Evolutionary conservation across 2,113 vertebrate species (phyloP).

Genomic region (Crotalus viridis): DNA sequence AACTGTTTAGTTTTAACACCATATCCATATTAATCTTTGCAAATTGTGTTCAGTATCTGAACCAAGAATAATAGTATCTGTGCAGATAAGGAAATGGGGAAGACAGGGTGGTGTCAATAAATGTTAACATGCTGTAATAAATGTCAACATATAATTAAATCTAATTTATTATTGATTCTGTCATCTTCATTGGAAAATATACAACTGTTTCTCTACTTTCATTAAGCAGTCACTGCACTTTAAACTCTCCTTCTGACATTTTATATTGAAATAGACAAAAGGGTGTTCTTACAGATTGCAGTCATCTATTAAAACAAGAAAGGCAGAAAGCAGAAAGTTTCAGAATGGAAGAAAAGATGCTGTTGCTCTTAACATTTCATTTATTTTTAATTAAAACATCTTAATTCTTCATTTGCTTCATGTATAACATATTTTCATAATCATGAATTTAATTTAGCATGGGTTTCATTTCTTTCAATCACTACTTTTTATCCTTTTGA

Average conservation of each 20-base stretch:
- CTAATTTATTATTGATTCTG: constrained; percentile 64
- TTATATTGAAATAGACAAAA: not conserved
- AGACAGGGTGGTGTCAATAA: constrained; percentile 48
- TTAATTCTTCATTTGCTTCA: not conserved
- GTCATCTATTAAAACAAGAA: not conserved
- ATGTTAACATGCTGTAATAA: constrained; percentile 67
- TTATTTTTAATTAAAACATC: not conserved
- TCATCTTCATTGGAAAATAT: constrained; percentile 63
- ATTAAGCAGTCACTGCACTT: constrained; percentile 22
- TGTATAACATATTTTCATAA: not conserved
- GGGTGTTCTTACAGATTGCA: not conserved
- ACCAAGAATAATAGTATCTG: constrained; percentile 31
- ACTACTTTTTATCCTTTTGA: not conserved
- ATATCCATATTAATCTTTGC: constrained; percentile 44
- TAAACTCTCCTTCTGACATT: not conserved
- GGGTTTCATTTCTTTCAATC: not conserved
- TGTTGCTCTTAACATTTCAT: not conserved
- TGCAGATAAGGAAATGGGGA: constrained; percentile 48
- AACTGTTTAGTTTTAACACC: constrained; percentile 34
- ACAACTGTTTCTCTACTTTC: constrained; percentile 42
- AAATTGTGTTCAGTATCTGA: constrained; percentile 9
- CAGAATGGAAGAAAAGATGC: not conserved
- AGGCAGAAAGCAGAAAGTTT: not conserved
- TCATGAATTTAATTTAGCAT: not conserved
- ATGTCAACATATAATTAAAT: constrained; percentile 69